Conservation (phyloP, 2,113 vertebrate genomes). For the Synchiropus splendidus region DNA sequence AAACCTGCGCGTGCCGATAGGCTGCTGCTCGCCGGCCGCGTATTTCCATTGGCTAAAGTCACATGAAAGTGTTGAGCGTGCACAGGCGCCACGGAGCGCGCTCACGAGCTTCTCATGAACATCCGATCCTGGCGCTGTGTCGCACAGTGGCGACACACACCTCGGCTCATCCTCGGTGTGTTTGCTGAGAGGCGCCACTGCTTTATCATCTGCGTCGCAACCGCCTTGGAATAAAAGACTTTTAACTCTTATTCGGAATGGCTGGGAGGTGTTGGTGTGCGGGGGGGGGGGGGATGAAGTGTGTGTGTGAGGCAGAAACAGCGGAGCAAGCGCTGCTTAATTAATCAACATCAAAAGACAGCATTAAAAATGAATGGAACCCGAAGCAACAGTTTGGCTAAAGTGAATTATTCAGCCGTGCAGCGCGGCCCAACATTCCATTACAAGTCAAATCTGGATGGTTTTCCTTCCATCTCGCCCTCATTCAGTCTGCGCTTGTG, state of each 20-base stretch:
- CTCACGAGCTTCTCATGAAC: conserved; percentile 35
- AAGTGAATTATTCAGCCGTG: conserved; percentile 67
- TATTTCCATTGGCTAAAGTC: conserved; percentile 44
- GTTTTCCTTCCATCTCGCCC: conserved; percentile 25
- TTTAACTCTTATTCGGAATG: conserved; percentile 39
- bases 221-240: conserved; percentile 47
- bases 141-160: conserved; percentile 42
- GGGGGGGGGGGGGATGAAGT: conserved; percentile 4
- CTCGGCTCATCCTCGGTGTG: conserved; percentile 32
- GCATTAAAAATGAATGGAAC: conserved; percentile 70
- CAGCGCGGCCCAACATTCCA: conserved; percentile 58
- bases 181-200: conserved; percentile 48
- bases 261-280: conserved; percentile 27
- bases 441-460: conserved; percentile 38
- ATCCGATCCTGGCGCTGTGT: conserved; percentile 33
- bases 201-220: conserved; percentile 22
- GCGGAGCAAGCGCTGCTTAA: conserved; percentile 66
- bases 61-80: conserved; percentile 45
- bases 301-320: conserved; percentile 39
- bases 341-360: conserved; percentile 73
- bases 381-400: conserved; percentile 69
- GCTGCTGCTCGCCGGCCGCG: conserved; percentile 14
- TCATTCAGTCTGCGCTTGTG: conserved; percentile 47
- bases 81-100: neutral
- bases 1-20: conserved; percentile 50